Evolutionary conservation across 2,888 invertebrate species (phyloP).

Genomic region (Catotricha subobsoleta): DNA sequence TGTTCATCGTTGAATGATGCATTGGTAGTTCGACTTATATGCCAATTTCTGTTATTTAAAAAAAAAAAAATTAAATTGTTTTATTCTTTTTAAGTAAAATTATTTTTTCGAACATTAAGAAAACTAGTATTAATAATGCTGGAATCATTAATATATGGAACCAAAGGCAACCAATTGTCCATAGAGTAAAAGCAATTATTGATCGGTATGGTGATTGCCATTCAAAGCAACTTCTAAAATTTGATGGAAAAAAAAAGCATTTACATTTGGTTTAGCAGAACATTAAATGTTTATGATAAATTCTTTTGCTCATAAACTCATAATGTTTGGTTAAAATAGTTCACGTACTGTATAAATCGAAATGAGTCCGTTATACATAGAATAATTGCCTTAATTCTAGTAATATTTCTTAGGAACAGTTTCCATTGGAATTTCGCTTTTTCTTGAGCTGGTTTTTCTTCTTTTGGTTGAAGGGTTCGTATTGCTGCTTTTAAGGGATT

Average conservation of each 20-base stretch:
- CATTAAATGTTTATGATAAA: too few species aligned
- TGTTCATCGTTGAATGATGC: slow-evolving; percentile 39
- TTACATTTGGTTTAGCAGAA: too few species aligned
- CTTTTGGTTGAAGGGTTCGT: slow-evolving; percentile 83
- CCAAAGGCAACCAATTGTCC: slow-evolving; percentile 78
- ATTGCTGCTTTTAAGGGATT: slow-evolving; percentile 83
- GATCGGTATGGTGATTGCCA: slow-evolving; percentile 88
- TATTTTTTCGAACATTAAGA: slow-evolving; percentile 48
- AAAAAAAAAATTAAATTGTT: neutral
- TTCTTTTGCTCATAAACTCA: too few species aligned
- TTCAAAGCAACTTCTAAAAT: slow-evolving; percentile 79
- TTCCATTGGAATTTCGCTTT: slow-evolving; percentile 93
- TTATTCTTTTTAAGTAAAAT: slow-evolving; percentile 15
- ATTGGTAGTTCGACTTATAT: slow-evolving; percentile 26
- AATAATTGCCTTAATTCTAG: slow-evolving; percentile 76
- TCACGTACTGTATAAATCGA: slow-evolving; percentile 82
- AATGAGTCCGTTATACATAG: slow-evolving; percentile 77
- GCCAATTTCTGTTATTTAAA: slow-evolving; percentile 25
- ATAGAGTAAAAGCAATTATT: slow-evolving; percentile 62
- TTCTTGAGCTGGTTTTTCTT: slow-evolving; percentile 86
- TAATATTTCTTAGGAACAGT: slow-evolving; percentile 82
- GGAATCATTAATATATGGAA: slow-evolving; percentile 95
- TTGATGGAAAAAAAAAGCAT: too few species aligned
- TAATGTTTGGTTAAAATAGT: too few species aligned
- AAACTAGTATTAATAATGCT: slow-evolving; percentile 59